These are phyloP conservation scores for Strigamia crassipes DNA, from an alignment of 2,888 invertebrate species.

Conservation along the genomic window DNA sequence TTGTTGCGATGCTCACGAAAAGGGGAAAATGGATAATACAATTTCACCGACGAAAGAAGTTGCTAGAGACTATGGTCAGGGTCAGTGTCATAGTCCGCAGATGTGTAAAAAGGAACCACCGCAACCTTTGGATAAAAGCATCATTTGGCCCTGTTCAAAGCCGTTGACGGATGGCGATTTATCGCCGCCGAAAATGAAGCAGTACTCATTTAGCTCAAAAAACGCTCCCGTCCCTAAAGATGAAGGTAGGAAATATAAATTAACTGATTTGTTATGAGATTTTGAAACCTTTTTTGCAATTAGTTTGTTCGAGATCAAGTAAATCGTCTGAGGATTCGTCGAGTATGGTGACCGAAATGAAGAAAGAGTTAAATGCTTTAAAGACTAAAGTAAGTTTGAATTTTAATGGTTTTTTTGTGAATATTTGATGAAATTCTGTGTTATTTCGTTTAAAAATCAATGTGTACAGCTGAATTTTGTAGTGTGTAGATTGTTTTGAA, in stretches of 20 bases:
- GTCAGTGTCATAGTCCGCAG: not conserved
- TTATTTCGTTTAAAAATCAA: not conserved
- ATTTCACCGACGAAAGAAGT: not conserved
- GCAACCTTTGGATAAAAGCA: not conserved
- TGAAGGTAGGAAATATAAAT: not conserved
- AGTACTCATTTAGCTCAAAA: slow-evolving; percentile 10
- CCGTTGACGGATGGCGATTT: not conserved
- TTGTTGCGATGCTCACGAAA: not conserved
- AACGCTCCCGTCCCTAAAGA: not conserved
- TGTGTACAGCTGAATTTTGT: not conserved
- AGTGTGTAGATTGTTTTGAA: not conserved
- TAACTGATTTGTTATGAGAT: not conserved
- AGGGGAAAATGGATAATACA: not conserved
- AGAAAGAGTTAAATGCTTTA: not conserved
- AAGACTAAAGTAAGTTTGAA: not conserved
- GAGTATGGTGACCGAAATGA: not conserved
- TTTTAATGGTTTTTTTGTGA: not conserved
- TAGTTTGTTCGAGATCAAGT: not conserved
- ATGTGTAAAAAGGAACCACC: not conserved
- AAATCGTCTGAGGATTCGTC: not conserved
- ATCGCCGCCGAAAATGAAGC: not conserved
- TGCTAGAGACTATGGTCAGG: not conserved
- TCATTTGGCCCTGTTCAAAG: not conserved
- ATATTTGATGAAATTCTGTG: not conserved
- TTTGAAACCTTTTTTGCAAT: not conserved